Evolutionary conservation across 2,113 vertebrate genomes (phyloP), one percentile per base, ranked within the genome.

Genomic region (Mirza zaza): DNA sequence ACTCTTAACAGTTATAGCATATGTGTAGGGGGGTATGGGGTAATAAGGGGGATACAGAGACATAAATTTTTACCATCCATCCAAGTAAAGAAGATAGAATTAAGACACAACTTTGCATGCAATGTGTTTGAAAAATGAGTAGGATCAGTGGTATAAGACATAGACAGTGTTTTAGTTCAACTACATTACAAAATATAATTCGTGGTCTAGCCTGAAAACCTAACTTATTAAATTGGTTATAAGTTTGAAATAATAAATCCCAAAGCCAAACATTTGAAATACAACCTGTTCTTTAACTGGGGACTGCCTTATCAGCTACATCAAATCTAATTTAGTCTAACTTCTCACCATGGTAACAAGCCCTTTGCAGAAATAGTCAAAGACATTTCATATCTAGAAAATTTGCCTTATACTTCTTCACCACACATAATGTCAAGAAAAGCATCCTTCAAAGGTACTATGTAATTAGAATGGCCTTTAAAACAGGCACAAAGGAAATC

Each of bases 301-400:
- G 86, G 82, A 70, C 77, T 97, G 95, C 80, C 82, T 97, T 97
- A 96, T 97, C 97, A 96, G 93, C 95, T 94, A 45, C 94, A 93
- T 94, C 95, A 97, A 97, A 97, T 97, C 97, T 96, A 97, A 98
- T 96, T 96, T 95, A 87, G 87, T 90, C 92, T 95, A 96, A 95
- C 75, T 95, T 97, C 87, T 97, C 96, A 97, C 97, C 96, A 98
- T 97, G 97, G 97, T 97, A 97, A 97, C 94, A 6, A 96, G 96
- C 86, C 87, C 96, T 97, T 97, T 87, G 95, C 97, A 93, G 93
- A 95, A 97, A 97, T 92, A 97, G 65, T 97, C 96, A 97, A 97
- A 97, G 90, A 96, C 93, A 94, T 98, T 97, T 97, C 95, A 90
- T 95, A 97, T 97, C 96, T 92, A 84, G 32, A 97, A 95, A 97